A percentile compares a stretch with the other conserved stretches of the same genome.
Conservation (phyloP, 2,113 vertebrate genomes). For the Dinomys branickii region DNA sequence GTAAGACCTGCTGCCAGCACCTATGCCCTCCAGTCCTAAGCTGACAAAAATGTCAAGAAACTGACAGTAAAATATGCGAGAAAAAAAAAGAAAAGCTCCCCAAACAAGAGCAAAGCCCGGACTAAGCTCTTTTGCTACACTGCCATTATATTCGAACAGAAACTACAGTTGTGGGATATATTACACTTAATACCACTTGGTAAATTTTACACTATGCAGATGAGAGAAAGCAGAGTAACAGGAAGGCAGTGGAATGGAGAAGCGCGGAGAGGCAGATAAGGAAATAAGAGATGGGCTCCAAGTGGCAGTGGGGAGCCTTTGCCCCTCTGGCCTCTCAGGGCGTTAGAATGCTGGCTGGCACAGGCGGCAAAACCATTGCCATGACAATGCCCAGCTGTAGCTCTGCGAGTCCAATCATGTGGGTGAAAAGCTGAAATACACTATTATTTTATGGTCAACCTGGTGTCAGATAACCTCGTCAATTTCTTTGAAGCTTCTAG, state of each 20-base stretch:
- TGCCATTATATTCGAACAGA: slow-evolving; percentile 77
- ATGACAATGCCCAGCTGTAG: accelerated
- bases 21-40: slow-evolving; percentile 92
- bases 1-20: slow-evolving; percentile 90
- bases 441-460: background rate
- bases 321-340: background rate
- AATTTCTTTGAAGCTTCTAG: background rate
- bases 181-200: slow-evolving; percentile 63
- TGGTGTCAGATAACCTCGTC: background rate
- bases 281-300: slow-evolving; percentile 56
- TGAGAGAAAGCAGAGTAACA: background rate
- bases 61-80: slow-evolving; percentile 95
- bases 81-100: slow-evolving; percentile 81
- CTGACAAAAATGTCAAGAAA: slow-evolving; percentile 96
- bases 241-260: slow-evolving; percentile 42
- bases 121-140: slow-evolving; percentile 71
- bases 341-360: accelerated
- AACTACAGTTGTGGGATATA: slow-evolving; percentile 68
- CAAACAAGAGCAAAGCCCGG: slow-evolving; percentile 82
- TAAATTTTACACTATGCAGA: slow-evolving; percentile 59
- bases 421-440: background rate
- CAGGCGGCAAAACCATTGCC: accelerated
- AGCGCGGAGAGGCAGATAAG: slow-evolving; percentile 45
- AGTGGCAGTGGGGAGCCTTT: slow-evolving; percentile 57
- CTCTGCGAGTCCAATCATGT: accelerated